These are phyloP conservation scores for Amphilophus citrinellus DNA, from an alignment of 2,113 vertebrate species.

Conservation along the genomic window DNA sequence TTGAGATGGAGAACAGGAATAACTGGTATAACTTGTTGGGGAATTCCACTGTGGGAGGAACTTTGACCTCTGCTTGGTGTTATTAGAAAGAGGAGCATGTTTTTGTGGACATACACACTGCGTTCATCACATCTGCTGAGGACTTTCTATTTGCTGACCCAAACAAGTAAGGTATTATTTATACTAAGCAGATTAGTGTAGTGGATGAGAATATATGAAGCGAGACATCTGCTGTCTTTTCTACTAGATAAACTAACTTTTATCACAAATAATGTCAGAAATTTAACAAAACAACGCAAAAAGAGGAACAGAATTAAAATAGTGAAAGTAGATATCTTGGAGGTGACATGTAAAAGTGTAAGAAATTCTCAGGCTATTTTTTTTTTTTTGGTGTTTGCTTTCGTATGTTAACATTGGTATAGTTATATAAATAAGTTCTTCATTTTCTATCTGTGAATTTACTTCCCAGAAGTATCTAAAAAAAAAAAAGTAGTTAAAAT, in stretches of 20 bases:
- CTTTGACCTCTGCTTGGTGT: rapidly evolving
- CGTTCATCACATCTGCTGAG: background rate
- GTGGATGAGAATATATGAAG: background rate
- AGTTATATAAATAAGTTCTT: too few relatives aligned
- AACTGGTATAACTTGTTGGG: background rate
- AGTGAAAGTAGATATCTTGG: background rate
- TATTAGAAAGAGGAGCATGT: rapidly evolving
- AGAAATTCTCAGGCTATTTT: too few relatives aligned
- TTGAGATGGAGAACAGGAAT: background rate
- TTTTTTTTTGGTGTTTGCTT: background rate
- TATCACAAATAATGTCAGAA: background rate
- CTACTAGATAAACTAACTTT: background rate
- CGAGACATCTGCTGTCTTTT: background rate
- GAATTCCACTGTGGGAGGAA: background rate
- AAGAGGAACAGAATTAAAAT: background rate
- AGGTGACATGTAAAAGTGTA: background rate
- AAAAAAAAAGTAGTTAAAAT: too few relatives aligned
- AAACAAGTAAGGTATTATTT: conserved; percentile 33
- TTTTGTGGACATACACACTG: background rate
- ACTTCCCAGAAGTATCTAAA: too few relatives aligned
- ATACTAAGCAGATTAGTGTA: background rate
- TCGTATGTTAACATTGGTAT: too few relatives aligned
- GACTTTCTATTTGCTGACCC: background rate
- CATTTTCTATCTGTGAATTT: too few relatives aligned
- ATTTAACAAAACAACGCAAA: too few relatives aligned